These are phyloP conservation scores for Yoshiicerus persimilis DNA, from an alignment of 1,140 invertebrate genomes.

Conservation along the genomic window DNA sequence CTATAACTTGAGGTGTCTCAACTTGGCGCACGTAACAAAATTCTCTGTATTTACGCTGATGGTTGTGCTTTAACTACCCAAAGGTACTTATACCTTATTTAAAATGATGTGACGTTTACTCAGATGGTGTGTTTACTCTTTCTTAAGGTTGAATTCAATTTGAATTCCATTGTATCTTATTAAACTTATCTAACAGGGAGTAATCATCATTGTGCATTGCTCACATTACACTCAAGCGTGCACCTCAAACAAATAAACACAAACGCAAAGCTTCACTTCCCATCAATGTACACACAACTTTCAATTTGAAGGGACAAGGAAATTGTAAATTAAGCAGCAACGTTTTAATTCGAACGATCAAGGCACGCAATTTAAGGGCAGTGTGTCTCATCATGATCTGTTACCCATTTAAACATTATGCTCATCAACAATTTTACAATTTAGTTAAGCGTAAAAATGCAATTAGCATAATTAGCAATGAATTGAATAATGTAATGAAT, in stretches of 20 bases:
- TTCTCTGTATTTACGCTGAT: background rate
- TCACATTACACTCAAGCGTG: background rate
- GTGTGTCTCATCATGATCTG: background rate
- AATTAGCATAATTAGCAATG: background rate
- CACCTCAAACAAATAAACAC: background rate
- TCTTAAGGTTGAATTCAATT: conserved; percentile 14
- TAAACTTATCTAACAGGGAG: background rate
- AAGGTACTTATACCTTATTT: background rate
- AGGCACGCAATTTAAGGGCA: background rate
- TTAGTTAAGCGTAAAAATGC: background rate
- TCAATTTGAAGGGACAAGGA: too few species aligned
- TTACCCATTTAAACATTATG: too few species aligned
- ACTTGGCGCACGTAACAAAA: background rate
- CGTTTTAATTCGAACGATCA: background rate
- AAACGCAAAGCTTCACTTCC: too few species aligned
- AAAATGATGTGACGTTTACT: background rate
- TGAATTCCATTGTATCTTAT: conserved; percentile 6
- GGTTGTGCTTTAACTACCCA: background rate
- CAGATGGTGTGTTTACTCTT: background rate
- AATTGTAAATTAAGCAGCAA: background rate
- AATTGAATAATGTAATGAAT: too few species aligned
- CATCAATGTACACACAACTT: too few species aligned
- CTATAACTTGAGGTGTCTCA: background rate
- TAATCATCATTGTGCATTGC: too few species aligned
- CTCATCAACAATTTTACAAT: too few species aligned